Evolutionary conservation across 1,140 invertebrate species (phyloP), one percentile per base, ranked within the genome.

Genomic region (Oedothorax gibbosus): DNA sequence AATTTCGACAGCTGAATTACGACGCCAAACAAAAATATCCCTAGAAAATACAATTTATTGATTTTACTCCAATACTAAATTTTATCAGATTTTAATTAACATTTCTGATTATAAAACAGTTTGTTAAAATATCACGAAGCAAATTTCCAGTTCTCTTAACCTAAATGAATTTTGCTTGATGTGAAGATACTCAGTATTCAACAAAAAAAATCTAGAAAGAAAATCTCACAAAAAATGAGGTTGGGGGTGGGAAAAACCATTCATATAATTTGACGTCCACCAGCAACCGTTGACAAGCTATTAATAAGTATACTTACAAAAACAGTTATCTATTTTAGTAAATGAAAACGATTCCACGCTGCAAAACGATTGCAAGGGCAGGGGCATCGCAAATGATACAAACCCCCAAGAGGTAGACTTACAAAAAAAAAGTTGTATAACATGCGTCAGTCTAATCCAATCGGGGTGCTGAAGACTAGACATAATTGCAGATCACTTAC

Each of bases 231-330:
- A 71, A 71, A 71, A 53, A n/a, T 15, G 15, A 11, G 3, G 20
- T n/a, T 18, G 50, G 50, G 57, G 65, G 14, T 35, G 21, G 51
- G 75, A 71, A 71, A 18, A 77, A 51, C 21, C 75, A 50, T 53
- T 77, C 53, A n/a, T 77, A 51, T 18, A n/a, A 65, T 65, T 77
- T 77, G 21, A n/a, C 60, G 65, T 71, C 56, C 78, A 81, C 18
- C 50, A 49, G 60, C 65, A 56, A 21, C 18, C 57, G 69, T 35
- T 82, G 80, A 73, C 80, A 82, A 21, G 69, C 54, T 68, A 82
- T 72, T 82, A 82, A 82, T 82, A 82, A 72, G 69, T 82, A n/a
- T n/a, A 71, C 80, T 82, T 54, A 81, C 62, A 73, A 82, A 82
- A 82, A 64, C 54, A 73, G 68, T 73, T 64, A 72, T 21, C 66